Evolutionary conservation across 2,113 vertebrate genomes (phyloP).

Genomic region (Zapornia atra): DNA sequence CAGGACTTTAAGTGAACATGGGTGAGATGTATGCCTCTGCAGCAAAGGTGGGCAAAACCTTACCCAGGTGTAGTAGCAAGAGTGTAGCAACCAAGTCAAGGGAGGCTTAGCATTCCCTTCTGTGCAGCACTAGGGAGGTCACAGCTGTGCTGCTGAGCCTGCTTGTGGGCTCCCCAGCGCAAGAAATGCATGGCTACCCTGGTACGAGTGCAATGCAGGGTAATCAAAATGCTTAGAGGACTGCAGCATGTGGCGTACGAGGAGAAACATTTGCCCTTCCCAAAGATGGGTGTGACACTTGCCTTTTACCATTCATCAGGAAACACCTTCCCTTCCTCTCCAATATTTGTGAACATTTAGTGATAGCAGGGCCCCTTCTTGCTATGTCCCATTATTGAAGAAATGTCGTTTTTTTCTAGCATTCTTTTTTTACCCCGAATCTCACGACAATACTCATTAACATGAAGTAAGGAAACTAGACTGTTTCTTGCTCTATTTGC

Average conservation of each 20-base stretch:
- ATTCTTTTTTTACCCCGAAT: neutral
- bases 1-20: neutral
- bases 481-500: neutral
- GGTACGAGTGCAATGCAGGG: neutral
- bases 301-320: neutral
- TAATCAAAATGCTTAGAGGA: neutral
- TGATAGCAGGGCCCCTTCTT: neutral
- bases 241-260: neutral
- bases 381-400: neutral
- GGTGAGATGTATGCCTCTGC: neutral
- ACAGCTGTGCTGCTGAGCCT: neutral
- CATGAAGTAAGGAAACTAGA: neutral
- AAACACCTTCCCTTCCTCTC: neutral
- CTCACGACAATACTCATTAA: neutral
- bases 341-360: neutral
- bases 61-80: neutral
- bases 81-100: neutral
- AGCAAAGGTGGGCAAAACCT: neutral
- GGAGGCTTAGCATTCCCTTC: neutral
- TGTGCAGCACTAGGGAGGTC: neutral
- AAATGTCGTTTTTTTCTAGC: neutral
- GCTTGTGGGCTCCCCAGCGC: neutral
- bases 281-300: neutral
- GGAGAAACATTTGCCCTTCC: neutral
- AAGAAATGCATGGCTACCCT: neutral